Evolutionary conservation across 2,888 invertebrate species (phyloP).

Genomic region (Portevinia maculata): DNA sequence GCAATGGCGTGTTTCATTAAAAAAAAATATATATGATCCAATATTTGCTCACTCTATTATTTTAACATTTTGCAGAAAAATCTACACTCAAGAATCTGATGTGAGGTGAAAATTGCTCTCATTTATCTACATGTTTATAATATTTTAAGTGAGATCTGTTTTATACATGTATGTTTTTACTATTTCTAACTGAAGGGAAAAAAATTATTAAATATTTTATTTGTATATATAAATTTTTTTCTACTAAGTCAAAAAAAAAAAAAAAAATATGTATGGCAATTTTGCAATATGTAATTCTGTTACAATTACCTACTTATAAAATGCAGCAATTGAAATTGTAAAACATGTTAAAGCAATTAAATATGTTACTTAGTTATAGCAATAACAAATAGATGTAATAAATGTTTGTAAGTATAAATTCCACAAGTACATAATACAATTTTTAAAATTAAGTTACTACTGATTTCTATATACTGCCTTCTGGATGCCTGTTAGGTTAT

Average conservation of each 20-base stretch:
- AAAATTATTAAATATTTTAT: constrained; percentile 34
- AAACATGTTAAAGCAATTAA: constrained; percentile 34
- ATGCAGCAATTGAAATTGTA: constrained; percentile 19
- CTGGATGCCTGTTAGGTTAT: neutral
- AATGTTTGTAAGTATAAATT: constrained; percentile 33
- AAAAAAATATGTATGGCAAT: constrained; percentile 23
- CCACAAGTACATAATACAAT: constrained; percentile 14
- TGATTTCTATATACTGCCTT: constrained; percentile 2
- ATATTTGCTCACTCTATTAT: constrained; percentile 15
- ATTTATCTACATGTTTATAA: constrained; percentile 21
- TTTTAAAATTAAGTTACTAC: constrained; percentile 18
- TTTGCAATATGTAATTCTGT: constrained; percentile 28
- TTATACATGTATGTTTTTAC: constrained; percentile 62
- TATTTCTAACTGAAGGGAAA: constrained; percentile 36
- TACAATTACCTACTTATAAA: constrained; percentile 19
- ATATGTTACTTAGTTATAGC: constrained; percentile 48
- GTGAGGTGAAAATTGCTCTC: constrained; percentile 56
- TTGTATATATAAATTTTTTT: constrained; percentile 53
- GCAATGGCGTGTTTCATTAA: constrained; percentile 3
- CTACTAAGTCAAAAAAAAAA: constrained; percentile 25
- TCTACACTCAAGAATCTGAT: constrained; percentile 59
- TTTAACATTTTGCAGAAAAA: constrained; percentile 44
- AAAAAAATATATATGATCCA: constrained; percentile 16
- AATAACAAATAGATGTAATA: constrained; percentile 38
- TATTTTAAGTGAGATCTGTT: constrained; percentile 56